Base-by-base conservation (phyloP, 2,888 invertebrate species). In the Sphaerophoria taeniata region DNA sequence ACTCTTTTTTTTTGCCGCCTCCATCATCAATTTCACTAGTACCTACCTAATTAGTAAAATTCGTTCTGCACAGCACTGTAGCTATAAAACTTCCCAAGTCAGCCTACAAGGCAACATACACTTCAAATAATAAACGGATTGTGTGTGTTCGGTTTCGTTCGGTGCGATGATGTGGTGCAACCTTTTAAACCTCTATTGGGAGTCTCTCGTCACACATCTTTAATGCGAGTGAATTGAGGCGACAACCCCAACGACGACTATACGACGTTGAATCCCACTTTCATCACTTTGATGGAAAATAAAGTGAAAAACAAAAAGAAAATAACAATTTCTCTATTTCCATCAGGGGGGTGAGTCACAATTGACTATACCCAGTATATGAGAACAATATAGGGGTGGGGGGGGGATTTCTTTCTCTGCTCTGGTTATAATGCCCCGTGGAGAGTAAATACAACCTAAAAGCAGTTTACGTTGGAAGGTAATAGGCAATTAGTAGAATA, bases 401-500 rank as follows among this genome's bases (percentile, higher is more conserved):
- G 36, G 56, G 70, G 24, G 67, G 16, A 6, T 34, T 24, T 24
- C 24, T 16, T 24, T 45, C 24, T 24, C 24, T 24, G 1, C 24
- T 24, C 24, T 45, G 2, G 51, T 56, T 63, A 77, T 76, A 85
- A 81, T 81, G 81, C 63, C 76, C 85, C 85, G 61, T 70, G 55
- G 85, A 80, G 85, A 85, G 73, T 77, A 77, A 81, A 73, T 77
- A 85, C 31, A 24, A 67, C 76, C 85, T 85, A 85, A 85, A 85
- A 81, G 85, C 85, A 85, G 85, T 85, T 85, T 85, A 81, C 77
- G 85, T 77, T 77, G 76, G 81, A 85, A 85, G 85, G 85, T 91
- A 91, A 91, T 91, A 90, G 91, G 90, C 91, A 91, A 91, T 91
- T 91, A 91, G 91, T 90, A 88, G 90, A 90, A 90, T 90, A 90